phyloP scores from a whole-genome alignment of 2,113 vertebrate species.

The Colius striatus region DNA sequence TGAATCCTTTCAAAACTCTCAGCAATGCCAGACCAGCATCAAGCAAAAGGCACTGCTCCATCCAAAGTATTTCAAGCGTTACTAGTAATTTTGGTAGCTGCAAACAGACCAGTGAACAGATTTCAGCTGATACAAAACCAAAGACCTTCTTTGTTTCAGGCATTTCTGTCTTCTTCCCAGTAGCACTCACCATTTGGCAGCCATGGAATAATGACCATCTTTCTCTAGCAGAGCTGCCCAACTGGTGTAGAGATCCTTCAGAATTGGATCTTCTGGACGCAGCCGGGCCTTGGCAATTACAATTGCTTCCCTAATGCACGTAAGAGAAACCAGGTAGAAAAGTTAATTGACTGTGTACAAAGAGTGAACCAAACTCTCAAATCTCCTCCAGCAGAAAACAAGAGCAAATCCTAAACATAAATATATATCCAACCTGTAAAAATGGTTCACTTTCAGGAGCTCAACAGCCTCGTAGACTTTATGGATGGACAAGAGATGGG shows the following conservation, averaged over 20 bases:
- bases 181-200: conserved; percentile 90
- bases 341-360: background rate
- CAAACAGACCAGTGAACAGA: background rate
- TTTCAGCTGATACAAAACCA: background rate
- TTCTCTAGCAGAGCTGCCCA: conserved; percentile 91
- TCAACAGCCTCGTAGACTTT: conserved; percentile 88
- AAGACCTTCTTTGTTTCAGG: background rate
- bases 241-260: conserved; percentile 86
- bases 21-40: background rate
- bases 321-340: background rate
- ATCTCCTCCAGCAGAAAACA: background rate
- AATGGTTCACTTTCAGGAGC: conserved; percentile 86
- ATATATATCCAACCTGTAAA: conserved; percentile 85
- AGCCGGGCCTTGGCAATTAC: conserved; percentile 90
- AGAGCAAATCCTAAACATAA: background rate
- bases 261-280: conserved; percentile 84
- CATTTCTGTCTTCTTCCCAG: background rate
- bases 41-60: background rate
- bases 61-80: background rate
- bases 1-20: background rate
- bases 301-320: conserved; percentile 87
- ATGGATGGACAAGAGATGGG: conserved; percentile 91
- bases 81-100: background rate
- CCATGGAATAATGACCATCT: conserved; percentile 91
- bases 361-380: background rate